Evolutionary conservation across 2,113 vertebrate species (phyloP).

Genomic region (Sinocyclocheilus grahami): DNA sequence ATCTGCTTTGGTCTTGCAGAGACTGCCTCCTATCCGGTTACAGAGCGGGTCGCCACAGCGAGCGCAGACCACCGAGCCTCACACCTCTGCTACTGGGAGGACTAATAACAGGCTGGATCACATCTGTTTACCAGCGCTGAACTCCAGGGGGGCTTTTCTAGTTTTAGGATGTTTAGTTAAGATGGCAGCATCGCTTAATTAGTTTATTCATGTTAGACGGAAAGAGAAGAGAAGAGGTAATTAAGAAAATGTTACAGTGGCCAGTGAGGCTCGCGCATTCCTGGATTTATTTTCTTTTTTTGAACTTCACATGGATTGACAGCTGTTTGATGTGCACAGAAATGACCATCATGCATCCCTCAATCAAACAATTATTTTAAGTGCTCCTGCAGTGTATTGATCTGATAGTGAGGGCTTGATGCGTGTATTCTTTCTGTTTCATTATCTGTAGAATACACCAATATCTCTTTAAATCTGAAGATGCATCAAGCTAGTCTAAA

Average conservation of each 20-base stretch:
- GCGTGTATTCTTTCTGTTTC: background rate
- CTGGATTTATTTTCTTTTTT: background rate
- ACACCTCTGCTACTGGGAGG: slow-evolving; percentile 25
- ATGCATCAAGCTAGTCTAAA: background rate
- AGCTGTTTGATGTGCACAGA: background rate
- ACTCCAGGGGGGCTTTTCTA: slow-evolving; percentile 31
- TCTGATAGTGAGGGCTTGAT: background rate
- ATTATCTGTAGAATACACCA: background rate
- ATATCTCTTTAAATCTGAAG: background rate
- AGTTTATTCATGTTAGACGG: slow-evolving; percentile 27
- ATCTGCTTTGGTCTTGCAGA: slow-evolving; percentile 72
- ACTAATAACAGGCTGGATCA: slow-evolving; percentile 33
- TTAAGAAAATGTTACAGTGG: background rate
- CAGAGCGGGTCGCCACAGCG: background rate
- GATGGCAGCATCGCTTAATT: slow-evolving; percentile 26
- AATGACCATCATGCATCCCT: background rate
- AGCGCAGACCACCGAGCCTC: background rate
- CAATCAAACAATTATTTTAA: background rate
- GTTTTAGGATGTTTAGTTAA: slow-evolving; percentile 33
- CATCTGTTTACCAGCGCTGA: slow-evolving; percentile 23
- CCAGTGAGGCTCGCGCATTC: background rate
- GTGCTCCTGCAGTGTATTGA: background rate
- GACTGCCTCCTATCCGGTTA: slow-evolving; percentile 54
- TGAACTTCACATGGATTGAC: background rate
- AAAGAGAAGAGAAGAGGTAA: slow-evolving; percentile 15